Conservation (phyloP, 2,888 invertebrate species). For the Entomobrya multifasciata region DNA sequence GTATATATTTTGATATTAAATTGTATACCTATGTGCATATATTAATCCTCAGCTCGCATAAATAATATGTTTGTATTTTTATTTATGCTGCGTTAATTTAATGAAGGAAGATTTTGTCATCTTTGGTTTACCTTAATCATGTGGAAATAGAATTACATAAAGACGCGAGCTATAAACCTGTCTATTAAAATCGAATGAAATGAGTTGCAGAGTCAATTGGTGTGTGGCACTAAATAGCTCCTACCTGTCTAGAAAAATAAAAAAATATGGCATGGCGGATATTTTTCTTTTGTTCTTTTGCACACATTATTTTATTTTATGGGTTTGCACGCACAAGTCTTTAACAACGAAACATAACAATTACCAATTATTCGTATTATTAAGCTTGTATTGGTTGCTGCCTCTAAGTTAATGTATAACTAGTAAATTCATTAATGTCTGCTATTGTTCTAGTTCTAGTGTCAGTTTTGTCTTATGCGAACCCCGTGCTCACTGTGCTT, state of each 20-base stretch:
- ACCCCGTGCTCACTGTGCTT: too few species aligned
- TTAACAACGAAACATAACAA: background rate
- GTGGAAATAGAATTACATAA: conserved; percentile 41
- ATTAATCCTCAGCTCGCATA: too few species aligned
- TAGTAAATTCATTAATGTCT: background rate
- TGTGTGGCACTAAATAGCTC: background rate
- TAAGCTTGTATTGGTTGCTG: background rate
- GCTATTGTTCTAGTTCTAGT: background rate
- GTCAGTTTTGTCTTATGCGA: background rate
- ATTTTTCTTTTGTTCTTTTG: conserved; percentile 7
- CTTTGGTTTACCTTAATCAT: conserved; percentile 35
- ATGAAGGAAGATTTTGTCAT: conserved; percentile 60
- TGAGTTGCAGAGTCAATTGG: background rate
- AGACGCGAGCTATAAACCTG: too few species aligned
- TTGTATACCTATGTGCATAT: conserved; percentile 26
- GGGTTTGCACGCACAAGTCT: too few species aligned
- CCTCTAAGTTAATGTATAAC: background rate
- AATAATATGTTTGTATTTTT: too few species aligned
- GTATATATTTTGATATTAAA: conserved; percentile 58
- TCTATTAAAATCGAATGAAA: background rate
- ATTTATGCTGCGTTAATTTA: background rate
- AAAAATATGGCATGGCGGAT: conserved; percentile 28
- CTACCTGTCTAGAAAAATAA: background rate
- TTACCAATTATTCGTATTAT: conserved; percentile 30
- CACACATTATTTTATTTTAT: background rate